Evolutionary conservation across 2,888 invertebrate genomes (phyloP).

Genomic region (Carterocephalus palaemon): DNA sequence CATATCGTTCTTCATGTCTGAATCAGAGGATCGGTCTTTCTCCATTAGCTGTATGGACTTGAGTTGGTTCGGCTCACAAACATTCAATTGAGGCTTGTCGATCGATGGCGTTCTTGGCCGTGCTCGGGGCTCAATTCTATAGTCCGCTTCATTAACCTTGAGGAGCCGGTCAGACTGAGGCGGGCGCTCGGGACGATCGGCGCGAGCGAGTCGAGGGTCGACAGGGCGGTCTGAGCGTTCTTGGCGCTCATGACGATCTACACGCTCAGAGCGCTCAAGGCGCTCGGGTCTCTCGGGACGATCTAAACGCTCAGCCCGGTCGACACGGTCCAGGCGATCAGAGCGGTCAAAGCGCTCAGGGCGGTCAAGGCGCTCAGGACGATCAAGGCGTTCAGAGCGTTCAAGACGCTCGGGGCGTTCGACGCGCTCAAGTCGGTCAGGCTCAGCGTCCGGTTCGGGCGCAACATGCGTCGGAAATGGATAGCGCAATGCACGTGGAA

Average conservation of each 20-base stretch:
- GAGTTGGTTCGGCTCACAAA: slow-evolving; percentile 38
- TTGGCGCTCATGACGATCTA: slow-evolving; percentile 20
- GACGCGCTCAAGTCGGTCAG: slow-evolving; percentile 11
- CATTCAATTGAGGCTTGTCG: slow-evolving; percentile 41
- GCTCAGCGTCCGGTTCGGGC: slow-evolving; percentile 17
- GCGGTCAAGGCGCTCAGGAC: slow-evolving; percentile 45
- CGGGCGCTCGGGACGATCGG: slow-evolving; percentile 42
- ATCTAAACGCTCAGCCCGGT: slow-evolving; percentile 12
- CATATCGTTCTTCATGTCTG: slow-evolving; percentile 48
- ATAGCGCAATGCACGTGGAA: slow-evolving; percentile 38
- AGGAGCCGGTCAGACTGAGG: slow-evolving; percentile 40
- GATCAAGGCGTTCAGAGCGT: slow-evolving; percentile 37
- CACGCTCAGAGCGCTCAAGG: slow-evolving; percentile 15
- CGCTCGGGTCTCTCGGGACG: slow-evolving; percentile 25
- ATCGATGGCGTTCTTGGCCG: slow-evolving; percentile 79
- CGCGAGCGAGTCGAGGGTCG: slow-evolving; percentile 45
- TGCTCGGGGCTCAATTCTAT: slow-evolving; percentile 42
- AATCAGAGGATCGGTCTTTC: slow-evolving; percentile 39
- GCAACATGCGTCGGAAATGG: slow-evolving; percentile 82
- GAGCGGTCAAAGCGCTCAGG: slow-evolving; percentile 39
- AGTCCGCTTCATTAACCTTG: slow-evolving; percentile 48
- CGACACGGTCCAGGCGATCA: slow-evolving; percentile 41
- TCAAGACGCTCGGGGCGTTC: slow-evolving; percentile 24
- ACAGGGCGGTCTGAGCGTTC: slow-evolving; percentile 36
- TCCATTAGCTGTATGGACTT: slow-evolving; percentile 40